These are phyloP conservation scores for Aleiodes testaceus DNA, from an alignment of 2,888 invertebrate genomes.

Conservation along the genomic window DNA sequence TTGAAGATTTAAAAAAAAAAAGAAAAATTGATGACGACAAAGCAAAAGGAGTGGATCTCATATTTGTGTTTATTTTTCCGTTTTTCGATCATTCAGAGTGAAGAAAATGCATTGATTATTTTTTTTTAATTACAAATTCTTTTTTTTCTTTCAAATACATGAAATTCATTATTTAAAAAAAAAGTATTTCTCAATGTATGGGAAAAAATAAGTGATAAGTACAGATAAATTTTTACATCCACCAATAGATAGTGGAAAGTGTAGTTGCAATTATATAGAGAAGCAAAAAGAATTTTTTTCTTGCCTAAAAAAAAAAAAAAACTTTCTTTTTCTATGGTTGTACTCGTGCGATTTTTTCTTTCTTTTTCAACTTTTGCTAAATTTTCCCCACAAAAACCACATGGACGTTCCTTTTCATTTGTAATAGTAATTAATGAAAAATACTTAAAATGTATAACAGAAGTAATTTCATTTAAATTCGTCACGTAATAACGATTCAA, in stretches of 20 bases:
- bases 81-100: too few species aligned
- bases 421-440: background rate
- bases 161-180: slow-evolving; percentile 10
- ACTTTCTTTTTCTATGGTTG: slow-evolving; percentile 4
- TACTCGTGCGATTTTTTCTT: background rate
- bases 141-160: too few species aligned
- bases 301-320: slow-evolving; percentile 18
- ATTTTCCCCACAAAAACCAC: background rate
- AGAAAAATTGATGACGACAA: slow-evolving; percentile 1
- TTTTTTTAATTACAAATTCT: too few species aligned
- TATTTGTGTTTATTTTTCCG: background rate
- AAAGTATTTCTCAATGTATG: slow-evolving; percentile 1
- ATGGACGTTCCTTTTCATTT: background rate
- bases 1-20: slow-evolving; percentile 20
- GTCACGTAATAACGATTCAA: slow-evolving; percentile 25
- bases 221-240: too few species aligned
- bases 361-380: background rate
- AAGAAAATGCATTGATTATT: too few species aligned
- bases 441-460: background rate
- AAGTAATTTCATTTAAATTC: slow-evolving; percentile 17
- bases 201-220: too few species aligned
- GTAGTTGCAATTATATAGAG: slow-evolving; percentile 21
- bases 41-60: slow-evolving; percentile 7
- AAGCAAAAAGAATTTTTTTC: background rate
- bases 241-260: background rate